Conservation (phyloP, 2,888 invertebrate species). For the Conistra vaccinii region DNA sequence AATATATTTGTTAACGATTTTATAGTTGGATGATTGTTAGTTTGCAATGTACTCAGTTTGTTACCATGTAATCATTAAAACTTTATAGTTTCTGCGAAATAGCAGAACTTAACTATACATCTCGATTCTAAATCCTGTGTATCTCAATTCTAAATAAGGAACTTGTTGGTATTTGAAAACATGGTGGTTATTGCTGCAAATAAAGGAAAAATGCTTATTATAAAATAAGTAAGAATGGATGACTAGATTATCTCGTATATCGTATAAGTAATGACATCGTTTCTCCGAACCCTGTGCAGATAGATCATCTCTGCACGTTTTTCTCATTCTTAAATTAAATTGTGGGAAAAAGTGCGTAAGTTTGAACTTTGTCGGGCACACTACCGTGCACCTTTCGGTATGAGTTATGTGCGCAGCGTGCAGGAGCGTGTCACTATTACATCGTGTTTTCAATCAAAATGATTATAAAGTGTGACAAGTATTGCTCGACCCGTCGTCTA, state of each 20-base stretch:
- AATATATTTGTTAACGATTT: conserved; percentile 27
- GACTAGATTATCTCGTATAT: background rate
- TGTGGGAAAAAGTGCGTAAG: conserved; percentile 3
- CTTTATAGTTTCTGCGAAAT: conserved; percentile 18
- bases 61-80: background rate
- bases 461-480: background rate
- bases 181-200: background rate
- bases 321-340: background rate
- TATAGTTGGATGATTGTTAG: conserved; percentile 25
- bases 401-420: conserved; percentile 3
- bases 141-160: no score
- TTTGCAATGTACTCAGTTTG: conserved; percentile 11
- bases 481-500: background rate
- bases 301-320: background rate
- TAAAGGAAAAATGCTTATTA: background rate
- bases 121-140: no score
- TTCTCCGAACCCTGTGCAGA: background rate
- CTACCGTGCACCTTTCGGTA: background rate
- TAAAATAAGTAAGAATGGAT: background rate
- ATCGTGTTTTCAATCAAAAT: conserved; percentile 15
- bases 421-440: conserved; percentile 1
- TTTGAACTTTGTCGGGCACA: background rate
- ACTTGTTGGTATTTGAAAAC: no score
- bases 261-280: background rate
- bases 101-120: background rate